Base-by-base conservation (phyloP, 2,113 vertebrate genomes). In the Zosterops japonicus region DNA sequence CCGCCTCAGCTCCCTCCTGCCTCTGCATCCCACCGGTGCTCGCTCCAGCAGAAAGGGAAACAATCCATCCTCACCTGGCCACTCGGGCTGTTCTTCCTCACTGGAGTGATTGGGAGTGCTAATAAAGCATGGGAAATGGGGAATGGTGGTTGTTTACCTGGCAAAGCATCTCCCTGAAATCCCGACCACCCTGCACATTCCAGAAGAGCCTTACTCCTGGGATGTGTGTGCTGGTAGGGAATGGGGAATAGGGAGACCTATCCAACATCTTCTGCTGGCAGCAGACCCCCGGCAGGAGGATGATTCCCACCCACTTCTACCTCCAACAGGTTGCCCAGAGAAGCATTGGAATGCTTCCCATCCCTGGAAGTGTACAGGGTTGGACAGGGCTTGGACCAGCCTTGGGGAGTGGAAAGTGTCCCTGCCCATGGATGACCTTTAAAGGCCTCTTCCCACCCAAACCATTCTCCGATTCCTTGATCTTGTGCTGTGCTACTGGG, bases 1-100 rank as follows among this genome's bases (percentile, higher is more conserved):
- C 86, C 4, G 0, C 7, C 31, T 47, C 44, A 2, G 3, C 78
- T 61, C 56, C 64, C 70, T 85, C 53, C 85, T 71, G 31, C 57
- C 82, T 68, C 86, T 31, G 39, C 0, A 0, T 70, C 78, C 41
- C 67, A 6, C n/a, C 0, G 0, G 49, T 0, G 0, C 17, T 85
- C 1, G 0, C 72, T 86, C 65, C 22, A 23, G 80, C 41, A 89
- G 29, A 41, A 64, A 85, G 50, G 63, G 52, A 64, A 76, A 17
- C 7, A 24, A 5, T 61, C 55, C 44, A 8, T 55, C 46, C 61
- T 77, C 68, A n/a, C 60, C 39, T 23, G 52, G 64, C 2, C 4
- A 35, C 8, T 68, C 1, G 1, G 39, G 50, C 39, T 75, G 77
- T 56, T 28, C 90, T 70, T 87, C 53, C 75, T 47, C 78, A 31